These are phyloP conservation scores for Pipistrellus nathusii DNA, from an alignment of 2,797 vertebrate genomes.

Conservation along the genomic window DNA sequence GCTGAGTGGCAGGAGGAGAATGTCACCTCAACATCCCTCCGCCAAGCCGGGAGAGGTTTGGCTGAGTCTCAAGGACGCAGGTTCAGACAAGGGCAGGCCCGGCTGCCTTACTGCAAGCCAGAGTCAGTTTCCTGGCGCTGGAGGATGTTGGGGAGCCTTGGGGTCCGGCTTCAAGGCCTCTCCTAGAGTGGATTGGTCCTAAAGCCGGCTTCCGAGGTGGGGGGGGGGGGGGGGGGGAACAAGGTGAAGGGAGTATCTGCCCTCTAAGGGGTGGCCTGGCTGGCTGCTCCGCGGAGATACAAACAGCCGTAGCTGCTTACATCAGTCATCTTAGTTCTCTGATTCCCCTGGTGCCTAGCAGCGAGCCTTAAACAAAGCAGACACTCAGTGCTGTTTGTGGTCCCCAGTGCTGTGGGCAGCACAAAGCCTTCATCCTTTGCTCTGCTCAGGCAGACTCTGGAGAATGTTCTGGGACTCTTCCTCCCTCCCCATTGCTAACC, in stretches of 20 bases:
- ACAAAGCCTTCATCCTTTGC: neutral
- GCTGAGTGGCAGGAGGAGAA: conserved; percentile 81
- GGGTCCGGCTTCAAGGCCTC: neutral
- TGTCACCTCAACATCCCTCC: conserved; percentile 77
- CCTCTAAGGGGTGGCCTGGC: neutral
- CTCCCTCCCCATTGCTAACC: neutral
- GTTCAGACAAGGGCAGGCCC: conserved; percentile 72
- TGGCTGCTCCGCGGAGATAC: neutral
- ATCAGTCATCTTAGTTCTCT: neutral
- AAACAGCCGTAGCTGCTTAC: neutral
- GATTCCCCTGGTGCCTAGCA: neutral
- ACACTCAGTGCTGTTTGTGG: neutral
- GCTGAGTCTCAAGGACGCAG: conserved; percentile 75
- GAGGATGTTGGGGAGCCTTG: neutral
- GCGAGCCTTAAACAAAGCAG: conserved; percentile 8
- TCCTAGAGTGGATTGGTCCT: neutral
- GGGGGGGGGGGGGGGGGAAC: neutral
- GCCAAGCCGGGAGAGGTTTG: conserved; percentile 73
- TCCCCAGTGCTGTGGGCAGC: neutral
- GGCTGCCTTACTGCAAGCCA: conserved; percentile 7
- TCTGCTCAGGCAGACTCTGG: neutral
- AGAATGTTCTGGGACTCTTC: neutral
- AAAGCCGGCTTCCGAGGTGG: conserved; percentile 11
- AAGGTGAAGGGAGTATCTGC: neutral
- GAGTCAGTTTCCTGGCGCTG: neutral